Conservation (phyloP, 2,113 vertebrate genomes). For the Himantopus leucocephalus region DNA sequence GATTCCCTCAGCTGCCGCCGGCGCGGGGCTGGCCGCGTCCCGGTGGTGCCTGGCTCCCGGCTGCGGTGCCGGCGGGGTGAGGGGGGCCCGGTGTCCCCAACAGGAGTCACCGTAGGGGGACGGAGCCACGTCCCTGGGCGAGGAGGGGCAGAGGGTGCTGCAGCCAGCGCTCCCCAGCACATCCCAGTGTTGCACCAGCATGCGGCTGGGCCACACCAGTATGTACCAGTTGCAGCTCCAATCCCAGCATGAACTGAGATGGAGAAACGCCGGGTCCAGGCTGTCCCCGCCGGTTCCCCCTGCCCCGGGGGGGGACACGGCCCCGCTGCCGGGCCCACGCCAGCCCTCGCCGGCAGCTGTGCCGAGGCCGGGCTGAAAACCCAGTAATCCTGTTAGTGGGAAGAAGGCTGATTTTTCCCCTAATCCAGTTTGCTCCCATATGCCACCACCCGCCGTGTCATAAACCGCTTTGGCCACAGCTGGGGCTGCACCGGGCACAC, state of each 20-base stretch:
- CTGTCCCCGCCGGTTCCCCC: too few species aligned
- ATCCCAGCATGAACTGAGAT: accelerated
- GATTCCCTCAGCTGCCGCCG: background rate
- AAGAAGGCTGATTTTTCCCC: background rate
- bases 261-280: accelerated
- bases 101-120: background rate
- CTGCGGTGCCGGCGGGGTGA: accelerated
- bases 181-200: accelerated
- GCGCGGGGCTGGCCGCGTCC: background rate
- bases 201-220: background rate
- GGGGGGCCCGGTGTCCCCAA: background rate
- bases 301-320: too few species aligned
- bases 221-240: background rate
- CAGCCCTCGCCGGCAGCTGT: background rate
- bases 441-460: background rate
- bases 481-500: background rate
- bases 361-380: background rate
- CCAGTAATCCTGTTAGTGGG: background rate
- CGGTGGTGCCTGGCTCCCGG: background rate
- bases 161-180: background rate
- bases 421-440: constrained; percentile 22
- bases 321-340: accelerated
- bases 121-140: accelerated
- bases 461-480: background rate
- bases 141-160: background rate